Conservation (phyloP, 2,888 invertebrate genomes). For the Xylota sylvarum region DNA sequence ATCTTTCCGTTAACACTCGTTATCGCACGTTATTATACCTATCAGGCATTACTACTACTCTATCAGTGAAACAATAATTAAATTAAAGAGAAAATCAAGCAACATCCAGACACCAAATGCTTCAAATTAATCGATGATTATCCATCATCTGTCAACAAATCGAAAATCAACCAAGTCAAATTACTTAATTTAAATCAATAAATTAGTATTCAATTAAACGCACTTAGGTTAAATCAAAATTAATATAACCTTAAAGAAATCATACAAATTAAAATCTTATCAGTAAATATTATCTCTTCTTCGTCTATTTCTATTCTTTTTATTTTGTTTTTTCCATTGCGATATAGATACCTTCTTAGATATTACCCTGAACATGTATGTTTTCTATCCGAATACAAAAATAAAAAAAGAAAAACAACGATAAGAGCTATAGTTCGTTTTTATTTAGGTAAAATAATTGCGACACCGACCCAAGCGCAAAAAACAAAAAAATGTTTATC, state of each 20-base stretch:
- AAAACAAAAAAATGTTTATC: constrained; percentile 53
- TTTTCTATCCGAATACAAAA: constrained; percentile 53
- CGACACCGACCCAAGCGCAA: constrained; percentile 43
- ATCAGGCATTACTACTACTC: neutral
- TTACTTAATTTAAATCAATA: constrained; percentile 36
- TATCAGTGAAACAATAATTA: neutral
- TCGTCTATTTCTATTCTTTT: constrained; percentile 21
- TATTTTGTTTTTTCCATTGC: constrained; percentile 34
- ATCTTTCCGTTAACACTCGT: neutral
- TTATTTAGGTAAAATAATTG: constrained; percentile 25
- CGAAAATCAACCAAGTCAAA: constrained; percentile 13
- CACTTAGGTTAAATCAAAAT: constrained; percentile 69
- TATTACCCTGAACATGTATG: constrained; percentile 46
- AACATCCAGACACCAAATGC: neutral
- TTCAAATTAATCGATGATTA: constrained; percentile 31
- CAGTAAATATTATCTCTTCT: constrained; percentile 56
- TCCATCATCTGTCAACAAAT: constrained; percentile 9
- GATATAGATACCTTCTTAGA: constrained; percentile 56
- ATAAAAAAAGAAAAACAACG: constrained; percentile 31
- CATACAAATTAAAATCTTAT: constrained; percentile 58
- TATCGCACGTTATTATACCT: neutral
- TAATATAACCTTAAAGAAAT: constrained; percentile 56
- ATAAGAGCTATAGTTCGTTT: constrained; percentile 48
- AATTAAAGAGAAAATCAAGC: neutral
- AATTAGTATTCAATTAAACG: constrained; percentile 63